Evolutionary conservation across 2,797 vertebrate species (phyloP).

Genomic region (Melanogrammus aeglefinus): DNA sequence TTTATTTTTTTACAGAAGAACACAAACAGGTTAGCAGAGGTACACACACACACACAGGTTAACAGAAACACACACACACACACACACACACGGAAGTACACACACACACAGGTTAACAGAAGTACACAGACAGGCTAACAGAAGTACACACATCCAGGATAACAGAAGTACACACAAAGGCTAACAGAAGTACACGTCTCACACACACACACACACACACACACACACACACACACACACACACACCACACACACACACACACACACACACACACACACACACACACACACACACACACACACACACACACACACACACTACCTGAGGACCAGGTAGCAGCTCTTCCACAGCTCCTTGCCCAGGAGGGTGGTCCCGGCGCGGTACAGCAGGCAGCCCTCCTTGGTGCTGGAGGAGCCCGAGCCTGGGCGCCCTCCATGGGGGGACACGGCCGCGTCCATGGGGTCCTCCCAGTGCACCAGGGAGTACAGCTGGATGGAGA

Average conservation of each 20-base stretch:
- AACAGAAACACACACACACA: too few species aligned
- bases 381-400: slow-evolving; percentile 86
- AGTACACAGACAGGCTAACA: not conserved
- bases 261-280: not conserved
- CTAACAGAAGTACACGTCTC: too few species aligned
- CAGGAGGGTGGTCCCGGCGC: slow-evolving; percentile 87
- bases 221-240: slow-evolving; percentile 4
- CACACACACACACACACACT: not conserved
- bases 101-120: too few species aligned
- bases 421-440: slow-evolving; percentile 44
- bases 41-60: slow-evolving; percentile 36
- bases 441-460: slow-evolving; percentile 77
- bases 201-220: slow-evolving; percentile 1
- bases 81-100: too few species aligned
- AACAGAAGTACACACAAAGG: slow-evolving; percentile 4
- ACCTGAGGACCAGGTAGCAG: slow-evolving; percentile 96
- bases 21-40: too few species aligned
- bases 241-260: not conserved
- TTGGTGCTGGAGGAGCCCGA: slow-evolving; percentile 69
- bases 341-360: slow-evolving; percentile 93
- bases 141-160: not conserved
- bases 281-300: slow-evolving; percentile 4
- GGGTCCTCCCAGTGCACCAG: slow-evolving; percentile 98
- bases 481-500: slow-evolving; percentile 85
- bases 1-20: too few species aligned